Base-by-base conservation (phyloP, 2,113 vertebrate species). In the Verasper variegatus region DNA sequence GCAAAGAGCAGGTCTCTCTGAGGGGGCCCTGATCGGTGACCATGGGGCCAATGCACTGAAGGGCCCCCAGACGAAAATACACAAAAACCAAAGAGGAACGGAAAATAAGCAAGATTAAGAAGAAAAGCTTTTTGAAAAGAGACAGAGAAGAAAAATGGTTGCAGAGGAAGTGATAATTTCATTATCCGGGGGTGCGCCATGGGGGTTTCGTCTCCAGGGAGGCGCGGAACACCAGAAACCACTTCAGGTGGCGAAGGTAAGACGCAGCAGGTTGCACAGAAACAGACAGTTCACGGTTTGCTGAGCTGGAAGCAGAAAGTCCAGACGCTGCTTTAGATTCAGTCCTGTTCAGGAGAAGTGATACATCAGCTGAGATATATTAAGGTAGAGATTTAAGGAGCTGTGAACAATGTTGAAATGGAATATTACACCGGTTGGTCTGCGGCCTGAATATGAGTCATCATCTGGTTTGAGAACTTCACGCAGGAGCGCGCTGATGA, bases 161-260 rank as follows among this genome's bases (percentile, higher is more conserved):
- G 95, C 95, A 82, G 95, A 97, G 81, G 96, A 98, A 90, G 95
- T 97, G 76, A 92, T 96, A 80, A 95, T 99, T 86, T 96, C 95
- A 60, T 91, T 99, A 73, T 96, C 96, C 37, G 98, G 97, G 90
- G 98, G 97, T 85, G 96, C 97, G 8, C 98, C 98, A 21, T 99
- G 98, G 98, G 98, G 98, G 64, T 99, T 99, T 92, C 96, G 98
- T 84, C 96, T 99, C 57, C 97, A 98, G 74, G 97, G 98, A 88
- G 98, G 98, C 5, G 91, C 95, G 83, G 97, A 99, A 74, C 96
- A 97, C 88, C 96, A 95, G 91, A 97, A 94, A 89, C 96, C 98
- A 27, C 96, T 99, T 35, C 97, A 97, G 90, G 97, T 99, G 80
- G 97, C 97, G 54, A 99, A 99, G 98, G 98, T 99, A 96, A 84